Evolutionary conservation across 2,888 invertebrate species (phyloP).

Genomic region (Keiferia lycopersicella): DNA sequence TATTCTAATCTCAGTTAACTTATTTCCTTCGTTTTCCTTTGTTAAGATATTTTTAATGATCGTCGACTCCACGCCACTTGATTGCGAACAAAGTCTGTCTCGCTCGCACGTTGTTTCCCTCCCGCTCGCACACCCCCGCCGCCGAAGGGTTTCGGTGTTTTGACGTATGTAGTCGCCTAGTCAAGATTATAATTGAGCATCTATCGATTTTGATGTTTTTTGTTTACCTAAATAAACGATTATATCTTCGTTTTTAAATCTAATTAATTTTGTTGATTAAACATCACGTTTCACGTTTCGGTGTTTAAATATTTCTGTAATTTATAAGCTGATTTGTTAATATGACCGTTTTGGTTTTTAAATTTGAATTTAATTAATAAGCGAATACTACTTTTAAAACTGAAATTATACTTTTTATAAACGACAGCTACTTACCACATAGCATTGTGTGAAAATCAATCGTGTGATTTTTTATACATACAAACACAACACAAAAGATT

Average conservation of each 20-base stretch:
- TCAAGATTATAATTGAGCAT: conserved; percentile 2
- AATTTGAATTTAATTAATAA: too few relatives aligned
- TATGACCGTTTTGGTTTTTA: too few relatives aligned
- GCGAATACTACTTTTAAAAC: too few relatives aligned
- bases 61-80: conserved; percentile 46
- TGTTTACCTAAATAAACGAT: neutral
- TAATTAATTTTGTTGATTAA: too few relatives aligned
- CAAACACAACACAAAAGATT: neutral
- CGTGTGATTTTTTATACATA: conserved; percentile 1
- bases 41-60: neutral
- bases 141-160: conserved; percentile 56
- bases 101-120: conserved; percentile 55
- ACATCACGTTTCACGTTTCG: too few relatives aligned
- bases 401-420: neutral
- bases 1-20: too few relatives aligned
- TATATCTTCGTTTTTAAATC: too few relatives aligned
- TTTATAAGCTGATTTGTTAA: too few relatives aligned
- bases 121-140: conserved; percentile 41
- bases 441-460: neutral
- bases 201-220: conserved; percentile 1
- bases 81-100: conserved; percentile 46
- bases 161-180: conserved; percentile 49
- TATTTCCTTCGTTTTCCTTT: too few relatives aligned
- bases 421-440: neutral
- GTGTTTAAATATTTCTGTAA: too few relatives aligned